Conservation (phyloP, 2,113 vertebrate species). For the Brachyhypopomus occidentalis region DNA sequence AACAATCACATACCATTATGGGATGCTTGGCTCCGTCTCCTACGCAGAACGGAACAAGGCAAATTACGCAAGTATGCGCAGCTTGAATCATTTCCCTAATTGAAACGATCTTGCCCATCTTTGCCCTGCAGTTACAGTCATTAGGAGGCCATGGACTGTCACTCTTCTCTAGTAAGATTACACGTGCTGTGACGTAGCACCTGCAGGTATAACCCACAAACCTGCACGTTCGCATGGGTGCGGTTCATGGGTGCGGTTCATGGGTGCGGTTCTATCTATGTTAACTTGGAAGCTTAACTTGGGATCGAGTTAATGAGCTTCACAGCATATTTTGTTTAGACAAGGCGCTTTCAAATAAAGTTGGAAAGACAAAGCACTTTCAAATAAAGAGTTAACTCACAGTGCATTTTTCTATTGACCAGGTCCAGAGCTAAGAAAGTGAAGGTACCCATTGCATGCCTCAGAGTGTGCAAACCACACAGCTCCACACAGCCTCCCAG, state of each 20-base stretch:
- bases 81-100: slow-evolving; percentile 65
- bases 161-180: slow-evolving; percentile 40
- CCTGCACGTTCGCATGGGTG: slow-evolving; percentile 54
- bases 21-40: slow-evolving; percentile 50
- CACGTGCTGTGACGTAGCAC: slow-evolving; percentile 23
- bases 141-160: slow-evolving; percentile 64
- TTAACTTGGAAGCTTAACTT: no score
- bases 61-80: slow-evolving; percentile 57
- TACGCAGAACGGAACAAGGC: slow-evolving; percentile 57
- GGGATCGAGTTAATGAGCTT: no score
- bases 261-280: no score
- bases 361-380: no score
- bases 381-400: no score
- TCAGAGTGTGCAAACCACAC: slow-evolving; percentile 53
- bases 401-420: not conserved
- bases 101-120: slow-evolving; percentile 65
- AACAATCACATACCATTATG: slow-evolving; percentile 42
- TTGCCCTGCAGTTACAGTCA: slow-evolving; percentile 62
- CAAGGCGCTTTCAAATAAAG: no score
- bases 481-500: not conserved
- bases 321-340: no score
- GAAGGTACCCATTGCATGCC: not conserved
- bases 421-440: not conserved
- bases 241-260: no score
- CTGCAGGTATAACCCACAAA: slow-evolving; percentile 3